phyloP scores from a whole-genome alignment of 1,140 invertebrate genomes.

The Ridgeia piscesae region DNA sequence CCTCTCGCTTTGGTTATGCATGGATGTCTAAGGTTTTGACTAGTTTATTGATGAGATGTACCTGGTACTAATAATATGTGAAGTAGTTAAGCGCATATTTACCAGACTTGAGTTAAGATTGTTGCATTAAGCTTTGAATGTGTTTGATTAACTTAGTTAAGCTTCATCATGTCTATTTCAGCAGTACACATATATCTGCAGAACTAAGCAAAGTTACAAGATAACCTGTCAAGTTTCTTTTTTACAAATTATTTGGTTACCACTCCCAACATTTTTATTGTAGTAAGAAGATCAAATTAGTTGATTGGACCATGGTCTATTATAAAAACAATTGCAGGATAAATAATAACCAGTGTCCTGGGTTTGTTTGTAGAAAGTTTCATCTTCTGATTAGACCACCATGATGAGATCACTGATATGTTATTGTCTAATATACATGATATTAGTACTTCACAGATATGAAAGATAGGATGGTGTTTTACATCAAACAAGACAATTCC shows the following conservation, averaged over 20 bases:
- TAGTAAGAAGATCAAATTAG: too few species aligned
- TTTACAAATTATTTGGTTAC: not conserved
- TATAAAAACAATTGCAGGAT: too few species aligned
- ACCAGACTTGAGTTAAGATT: not conserved
- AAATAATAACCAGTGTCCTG: too few species aligned
- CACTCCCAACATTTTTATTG: too few species aligned
- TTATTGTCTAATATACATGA: not conserved
- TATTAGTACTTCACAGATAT: not conserved
- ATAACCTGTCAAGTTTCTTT: not conserved
- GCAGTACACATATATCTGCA: not conserved
- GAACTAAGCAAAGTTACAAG: not conserved
- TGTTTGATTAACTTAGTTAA: not conserved
- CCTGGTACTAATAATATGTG: conserved; percentile 6
- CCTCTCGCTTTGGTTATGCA: not conserved
- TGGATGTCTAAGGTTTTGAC: not conserved
- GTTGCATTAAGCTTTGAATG: not conserved
- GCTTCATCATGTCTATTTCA: not conserved
- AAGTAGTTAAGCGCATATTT: not conserved
- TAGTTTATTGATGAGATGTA: not conserved
- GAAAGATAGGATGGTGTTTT: not conserved
- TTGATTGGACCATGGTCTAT: too few species aligned
- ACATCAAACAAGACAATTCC: not conserved
- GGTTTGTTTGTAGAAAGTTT: too few species aligned
- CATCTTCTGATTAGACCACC: too few species aligned
- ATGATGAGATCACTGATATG: too few species aligned